phyloP scores from a whole-genome alignment of 2,113 vertebrate species.

The Circaetus cinerascens region DNA sequence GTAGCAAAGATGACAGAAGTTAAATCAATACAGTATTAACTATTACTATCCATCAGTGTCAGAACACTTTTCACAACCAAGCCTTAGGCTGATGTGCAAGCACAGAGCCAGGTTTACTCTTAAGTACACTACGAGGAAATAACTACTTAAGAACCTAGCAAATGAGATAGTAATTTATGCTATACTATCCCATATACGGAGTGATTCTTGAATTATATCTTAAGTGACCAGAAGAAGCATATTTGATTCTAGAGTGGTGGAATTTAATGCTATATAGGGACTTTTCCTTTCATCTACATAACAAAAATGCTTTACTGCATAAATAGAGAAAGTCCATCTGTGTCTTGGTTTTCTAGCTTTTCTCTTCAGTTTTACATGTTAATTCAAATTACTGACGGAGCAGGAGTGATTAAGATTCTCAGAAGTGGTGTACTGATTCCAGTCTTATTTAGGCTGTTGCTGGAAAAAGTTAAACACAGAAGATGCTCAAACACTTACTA shows the following conservation, averaged over 20 bases:
- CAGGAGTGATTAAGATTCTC: not conserved
- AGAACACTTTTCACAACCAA: not conserved
- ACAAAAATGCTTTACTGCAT: not conserved
- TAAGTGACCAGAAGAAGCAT: not conserved
- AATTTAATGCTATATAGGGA: not conserved
- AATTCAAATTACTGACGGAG: not conserved
- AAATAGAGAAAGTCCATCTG: not conserved
- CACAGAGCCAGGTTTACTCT: not conserved
- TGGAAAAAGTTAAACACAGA: not conserved
- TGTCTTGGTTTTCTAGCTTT: not conserved
- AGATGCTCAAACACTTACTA: not conserved
- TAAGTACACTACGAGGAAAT: not conserved
- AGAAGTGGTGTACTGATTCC: not conserved
- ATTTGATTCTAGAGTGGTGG: not conserved
- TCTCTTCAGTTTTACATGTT: not conserved
- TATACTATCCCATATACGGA: not conserved
- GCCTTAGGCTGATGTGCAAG: not conserved
- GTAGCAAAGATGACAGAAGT: not conserved
- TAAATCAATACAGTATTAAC: not conserved
- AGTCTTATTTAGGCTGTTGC: not conserved
- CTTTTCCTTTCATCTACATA: not conserved
- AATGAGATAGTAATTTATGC: not conserved
- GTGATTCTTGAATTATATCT: not conserved
- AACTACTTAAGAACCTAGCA: not conserved
- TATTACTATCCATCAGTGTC: not conserved